Percentiles rank a stretch among this genome's conserved stretches.
phyloP scores from a whole-genome alignment of 1,140 invertebrate species.

The Elymnias hypermnestra region DNA sequence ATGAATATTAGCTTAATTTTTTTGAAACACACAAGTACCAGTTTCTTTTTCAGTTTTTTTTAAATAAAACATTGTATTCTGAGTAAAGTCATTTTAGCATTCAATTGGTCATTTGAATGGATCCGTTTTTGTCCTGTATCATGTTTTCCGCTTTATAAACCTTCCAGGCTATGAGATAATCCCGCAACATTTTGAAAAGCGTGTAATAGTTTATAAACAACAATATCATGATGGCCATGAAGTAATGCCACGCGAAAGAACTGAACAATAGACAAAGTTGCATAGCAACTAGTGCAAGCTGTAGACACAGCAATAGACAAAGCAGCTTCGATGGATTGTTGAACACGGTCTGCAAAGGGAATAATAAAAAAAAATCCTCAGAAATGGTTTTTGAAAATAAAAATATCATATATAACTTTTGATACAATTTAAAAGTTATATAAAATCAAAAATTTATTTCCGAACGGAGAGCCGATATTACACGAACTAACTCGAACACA shows the following conservation, averaged over 20 bases:
- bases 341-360: conserved; percentile 85
- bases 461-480: no score
- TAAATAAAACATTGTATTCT: not conserved
- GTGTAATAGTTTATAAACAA: conserved; percentile 94
- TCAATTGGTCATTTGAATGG: conserved; percentile 2
- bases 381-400: no score
- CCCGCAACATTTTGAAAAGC: conserved; percentile 91
- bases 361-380: conserved; percentile 11
- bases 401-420: no score
- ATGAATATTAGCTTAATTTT: no score
- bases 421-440: no score
- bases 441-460: no score
- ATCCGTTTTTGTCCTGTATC: conserved; percentile 78
- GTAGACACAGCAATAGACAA: conserved; percentile 84
- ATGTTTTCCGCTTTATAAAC: conserved; percentile 86
- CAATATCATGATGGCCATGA: conserved; percentile 89
- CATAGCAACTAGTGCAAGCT: conserved; percentile 83
- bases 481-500: no score
- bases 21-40: no score
- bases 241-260: conserved; percentile 92
- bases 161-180: conserved; percentile 90
- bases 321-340: conserved; percentile 89
- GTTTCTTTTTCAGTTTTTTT: no score
- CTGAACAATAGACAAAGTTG: conserved; percentile 88
- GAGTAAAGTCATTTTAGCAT: not conserved